Conservation (phyloP, 2,888 invertebrate species). For the Hedya salicella region DNA sequence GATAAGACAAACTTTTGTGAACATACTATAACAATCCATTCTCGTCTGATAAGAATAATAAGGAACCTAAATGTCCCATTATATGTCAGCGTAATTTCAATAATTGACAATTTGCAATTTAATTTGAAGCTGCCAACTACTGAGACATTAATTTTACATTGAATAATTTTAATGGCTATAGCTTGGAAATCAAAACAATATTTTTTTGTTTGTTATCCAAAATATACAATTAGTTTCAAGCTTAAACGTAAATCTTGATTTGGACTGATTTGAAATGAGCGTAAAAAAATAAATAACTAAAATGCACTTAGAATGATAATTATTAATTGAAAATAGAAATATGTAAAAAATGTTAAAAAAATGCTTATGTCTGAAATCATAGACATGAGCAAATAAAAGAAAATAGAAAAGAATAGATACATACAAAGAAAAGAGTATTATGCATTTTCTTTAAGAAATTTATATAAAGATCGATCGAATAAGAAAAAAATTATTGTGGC, state of each 20-base stretch:
- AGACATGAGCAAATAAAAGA: constrained; percentile 2
- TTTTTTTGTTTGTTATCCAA: no score
- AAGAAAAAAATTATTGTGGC: no score
- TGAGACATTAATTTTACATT: no score
- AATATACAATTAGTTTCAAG: no score
- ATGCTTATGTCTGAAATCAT: not conserved
- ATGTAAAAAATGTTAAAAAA: not conserved
- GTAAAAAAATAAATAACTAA: constrained; percentile 8
- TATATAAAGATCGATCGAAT: no score
- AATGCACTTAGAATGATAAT: not conserved
- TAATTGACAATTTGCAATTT: no score
- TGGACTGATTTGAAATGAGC: not conserved
- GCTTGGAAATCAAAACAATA: no score
- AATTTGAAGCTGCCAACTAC: no score
- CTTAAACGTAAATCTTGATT: no score
- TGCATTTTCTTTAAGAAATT: not conserved
- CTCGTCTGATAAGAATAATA: not conserved
- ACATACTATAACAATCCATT: not conserved
- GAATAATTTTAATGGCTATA: no score
- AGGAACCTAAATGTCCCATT: no score
- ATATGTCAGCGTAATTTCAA: no score
- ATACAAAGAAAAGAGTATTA: not conserved
- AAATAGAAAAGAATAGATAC: not conserved
- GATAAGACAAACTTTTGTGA: not conserved
- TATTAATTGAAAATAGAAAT: not conserved